Conservation (phyloP, 2,797 vertebrate genomes). For the Moxostoma hubbsi region DNA sequence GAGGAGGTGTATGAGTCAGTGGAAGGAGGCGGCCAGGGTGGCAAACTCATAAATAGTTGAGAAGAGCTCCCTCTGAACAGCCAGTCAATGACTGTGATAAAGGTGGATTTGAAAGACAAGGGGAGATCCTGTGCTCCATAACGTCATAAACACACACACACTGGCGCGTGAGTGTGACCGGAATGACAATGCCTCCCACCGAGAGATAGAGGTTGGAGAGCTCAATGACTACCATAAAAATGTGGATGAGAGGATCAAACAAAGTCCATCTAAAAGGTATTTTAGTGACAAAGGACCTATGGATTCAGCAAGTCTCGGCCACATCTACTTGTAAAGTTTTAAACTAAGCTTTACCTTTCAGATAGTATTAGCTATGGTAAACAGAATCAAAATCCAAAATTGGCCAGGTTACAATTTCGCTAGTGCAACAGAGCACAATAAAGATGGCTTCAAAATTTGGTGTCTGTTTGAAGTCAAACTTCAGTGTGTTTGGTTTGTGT, state of each 20-base stretch:
- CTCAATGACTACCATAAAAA: constrained; percentile 54
- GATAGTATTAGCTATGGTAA: background rate
- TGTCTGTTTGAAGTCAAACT: no score
- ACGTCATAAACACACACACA: constrained; percentile 40
- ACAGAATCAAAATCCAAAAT: no score
- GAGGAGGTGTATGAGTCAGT: constrained; percentile 39
- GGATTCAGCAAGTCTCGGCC: background rate
- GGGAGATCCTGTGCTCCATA: constrained; percentile 35
- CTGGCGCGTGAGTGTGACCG: constrained; percentile 40
- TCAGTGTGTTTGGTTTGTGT: no score
- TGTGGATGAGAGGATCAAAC: constrained; percentile 43
- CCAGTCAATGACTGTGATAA: constrained; percentile 57
- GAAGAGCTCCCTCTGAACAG: constrained; percentile 60
- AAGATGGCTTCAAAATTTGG: no score
- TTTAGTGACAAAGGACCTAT: background rate
- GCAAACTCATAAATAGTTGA: constrained; percentile 61
- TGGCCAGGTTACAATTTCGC: no score
- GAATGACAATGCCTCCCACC: constrained; percentile 54
- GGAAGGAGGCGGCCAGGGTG: constrained; percentile 4
- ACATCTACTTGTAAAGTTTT: background rate
- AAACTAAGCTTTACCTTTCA: background rate
- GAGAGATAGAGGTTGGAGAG: constrained; percentile 38
- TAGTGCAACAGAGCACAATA: no score
- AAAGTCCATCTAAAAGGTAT: constrained; percentile 29
- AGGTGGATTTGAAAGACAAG: constrained; percentile 58